Evolutionary conservation across 2,113 vertebrate species (phyloP).

Genomic region (Prionailurus viverrinus): DNA sequence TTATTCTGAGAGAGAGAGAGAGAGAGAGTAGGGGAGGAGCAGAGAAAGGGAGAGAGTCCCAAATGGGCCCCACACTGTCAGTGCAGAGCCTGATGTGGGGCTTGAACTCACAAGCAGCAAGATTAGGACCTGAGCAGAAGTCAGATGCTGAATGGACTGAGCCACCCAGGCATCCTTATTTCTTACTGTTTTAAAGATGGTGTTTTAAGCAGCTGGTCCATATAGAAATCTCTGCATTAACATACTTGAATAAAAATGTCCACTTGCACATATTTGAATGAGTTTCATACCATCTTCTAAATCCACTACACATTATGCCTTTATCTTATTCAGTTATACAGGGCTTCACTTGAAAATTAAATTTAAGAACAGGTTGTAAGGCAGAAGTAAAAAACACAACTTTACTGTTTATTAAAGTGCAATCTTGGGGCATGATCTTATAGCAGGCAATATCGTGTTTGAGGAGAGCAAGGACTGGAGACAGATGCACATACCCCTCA

Average conservation of each 20-base stretch:
- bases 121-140: too few relatives aligned
- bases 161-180: background rate
- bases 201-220: background rate
- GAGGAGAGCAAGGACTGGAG: background rate
- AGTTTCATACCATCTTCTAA: background rate
- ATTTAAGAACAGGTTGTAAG: background rate
- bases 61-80: too few relatives aligned
- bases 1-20: too few relatives aligned
- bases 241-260: slow-evolving; percentile 16
- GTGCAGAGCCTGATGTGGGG: too few relatives aligned
- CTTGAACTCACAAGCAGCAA: too few relatives aligned
- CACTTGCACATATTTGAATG: background rate
- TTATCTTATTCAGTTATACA: background rate
- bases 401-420: slow-evolving; percentile 82
- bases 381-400: slow-evolving; percentile 24
- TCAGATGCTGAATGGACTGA: too few relatives aligned
- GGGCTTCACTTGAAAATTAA: slow-evolving; percentile 3
- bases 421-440: slow-evolving; percentile 72
- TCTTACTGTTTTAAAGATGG: background rate
- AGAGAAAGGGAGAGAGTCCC: too few relatives aligned
- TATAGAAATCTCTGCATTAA: background rate
- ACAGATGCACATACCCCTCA: background rate
- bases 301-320: background rate
- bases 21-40: too few relatives aligned
- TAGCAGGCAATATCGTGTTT: slow-evolving; percentile 18